Base-by-base conservation (phyloP, 1,140 invertebrate genomes). In the Antheraea mylitta region DNA sequence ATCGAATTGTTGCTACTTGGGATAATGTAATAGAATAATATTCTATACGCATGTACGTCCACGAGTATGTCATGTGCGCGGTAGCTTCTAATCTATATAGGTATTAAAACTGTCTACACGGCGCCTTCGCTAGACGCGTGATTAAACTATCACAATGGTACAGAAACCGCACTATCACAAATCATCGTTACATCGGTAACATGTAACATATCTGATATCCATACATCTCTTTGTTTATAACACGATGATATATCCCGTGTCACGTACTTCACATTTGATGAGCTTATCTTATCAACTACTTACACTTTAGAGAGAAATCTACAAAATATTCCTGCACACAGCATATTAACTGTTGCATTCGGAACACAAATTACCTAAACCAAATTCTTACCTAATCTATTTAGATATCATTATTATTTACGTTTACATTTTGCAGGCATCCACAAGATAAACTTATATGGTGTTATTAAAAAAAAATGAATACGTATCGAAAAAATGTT, bases 231-330 rank as follows among this genome's bases (percentile, higher is more conserved):
- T 53, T 53, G 45, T 53, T 53, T 53, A n/a, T 13, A 53, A 53
- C 45, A 16, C 2, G 13, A 53, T 53, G 45, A 53, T 13, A 53
- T 6, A 53, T 53, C 45, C 45, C 45, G 45, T 63, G 30, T 63
- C 61, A 63, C 30, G 61, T 63, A 37, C 13, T 63, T 63, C 30
- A 63, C 37, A 37, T 63, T 63, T 63, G 61, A 63, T 37, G 37
- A 8, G 22, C 18, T 63, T 63, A 63, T 63, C 61, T 63, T 63
- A 63, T 63, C 61, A 37, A 13, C 10, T 63, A 37, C 19, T 37
- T 63, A 63, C 18, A 10, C 8, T 37, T 63, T 63, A 63, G 61
- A 11, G 36, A 37, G 61, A 63, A 37, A 37, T 22, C 61, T 22
- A 36, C 16, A 16, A 30, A 63, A 63, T 61, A 61, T 61, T 9